Evolutionary conservation across 2,113 vertebrate species (phyloP), one percentile per base, ranked within the genome.

Genomic region (Eidolon helvum): DNA sequence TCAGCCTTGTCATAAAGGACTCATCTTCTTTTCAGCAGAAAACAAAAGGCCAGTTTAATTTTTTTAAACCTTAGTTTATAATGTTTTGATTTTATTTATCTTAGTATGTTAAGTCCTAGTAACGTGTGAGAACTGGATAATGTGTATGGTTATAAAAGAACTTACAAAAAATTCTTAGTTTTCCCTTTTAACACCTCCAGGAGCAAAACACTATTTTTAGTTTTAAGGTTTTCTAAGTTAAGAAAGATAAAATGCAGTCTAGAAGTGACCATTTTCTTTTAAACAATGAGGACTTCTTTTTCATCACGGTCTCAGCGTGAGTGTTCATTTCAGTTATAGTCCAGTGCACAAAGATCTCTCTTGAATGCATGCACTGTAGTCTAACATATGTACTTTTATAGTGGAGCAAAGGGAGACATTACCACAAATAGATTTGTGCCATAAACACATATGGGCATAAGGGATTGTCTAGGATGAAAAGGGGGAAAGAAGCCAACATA

Each of bases 331-430:
- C 87, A 57, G 26, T 92, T 96, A 84, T 8, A 71, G 48, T 88
- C 78, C 80, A 45, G 77, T 95, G 96, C 38, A 82, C 57, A 82
- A 35, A 91, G 50, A 88, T 45, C 28, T 5, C 68, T 86, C 26
- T 14, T 90, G 90, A 90, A 53, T 84, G 38, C 74, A 87, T 80
- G 65, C 74, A 75, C 22, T 91, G 90, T 53, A 24, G 8, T 97
- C 26, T 89, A 95, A 97, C 68, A 95, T 87, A 85, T 9, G 50
- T 19, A 61, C 80, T 87, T 97, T 97, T 97, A 91, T 68, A 94
- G 80, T 48, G 66, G 96, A 90, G 96, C 74, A 93, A 66, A 96
- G 97, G 92, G 98, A 98, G 94, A 92, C 48, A 87, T 97, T 90
- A 95, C 7, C 4, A 38, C 77, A 97, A 97, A 96, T 63, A 84